Conservation (phyloP, 2,113 vertebrate genomes). For the Promerops cafer region DNA sequence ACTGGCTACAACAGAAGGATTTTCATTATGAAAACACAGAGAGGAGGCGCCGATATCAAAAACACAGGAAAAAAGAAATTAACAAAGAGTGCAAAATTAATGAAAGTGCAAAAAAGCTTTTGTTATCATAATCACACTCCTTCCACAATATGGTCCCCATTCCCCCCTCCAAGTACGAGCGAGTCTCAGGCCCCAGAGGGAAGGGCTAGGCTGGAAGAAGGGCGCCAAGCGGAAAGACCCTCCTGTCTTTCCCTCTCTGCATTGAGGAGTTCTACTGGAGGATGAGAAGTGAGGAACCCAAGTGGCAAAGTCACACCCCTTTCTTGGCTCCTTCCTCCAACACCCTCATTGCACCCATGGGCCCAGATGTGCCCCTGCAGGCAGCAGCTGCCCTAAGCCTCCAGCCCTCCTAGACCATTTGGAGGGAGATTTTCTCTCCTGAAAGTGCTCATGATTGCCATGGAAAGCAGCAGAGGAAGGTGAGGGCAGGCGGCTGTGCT, state of each 20-base stretch:
- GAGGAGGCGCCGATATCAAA: conserved; percentile 27
- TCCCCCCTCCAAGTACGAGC: accelerated
- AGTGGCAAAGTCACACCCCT: neutral
- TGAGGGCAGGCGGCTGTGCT: neutral
- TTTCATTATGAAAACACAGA: conserved; percentile 55
- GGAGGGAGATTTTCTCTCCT: neutral
- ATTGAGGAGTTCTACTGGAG: neutral
- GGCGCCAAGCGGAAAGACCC: neutral
- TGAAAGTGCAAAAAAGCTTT: conserved; percentile 72
- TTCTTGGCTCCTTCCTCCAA: neutral
- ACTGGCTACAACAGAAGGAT: conserved; percentile 51
- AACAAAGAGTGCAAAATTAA: conserved; percentile 65
- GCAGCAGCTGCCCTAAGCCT: neutral
- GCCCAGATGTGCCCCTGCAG: neutral
- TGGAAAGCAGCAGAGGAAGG: neutral
- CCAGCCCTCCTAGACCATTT: neutral
- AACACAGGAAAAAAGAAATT: neutral
- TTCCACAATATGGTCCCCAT: neutral
- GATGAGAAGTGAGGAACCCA: neutral
- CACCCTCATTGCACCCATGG: neutral
- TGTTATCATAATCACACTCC: neutral
- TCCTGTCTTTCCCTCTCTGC: neutral
- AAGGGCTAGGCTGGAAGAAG: neutral
- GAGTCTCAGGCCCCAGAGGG: neutral
- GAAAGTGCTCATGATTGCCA: neutral